Base-by-base conservation (phyloP, 2,113 vertebrate genomes). In the Cyprichromis sp. region DNA sequence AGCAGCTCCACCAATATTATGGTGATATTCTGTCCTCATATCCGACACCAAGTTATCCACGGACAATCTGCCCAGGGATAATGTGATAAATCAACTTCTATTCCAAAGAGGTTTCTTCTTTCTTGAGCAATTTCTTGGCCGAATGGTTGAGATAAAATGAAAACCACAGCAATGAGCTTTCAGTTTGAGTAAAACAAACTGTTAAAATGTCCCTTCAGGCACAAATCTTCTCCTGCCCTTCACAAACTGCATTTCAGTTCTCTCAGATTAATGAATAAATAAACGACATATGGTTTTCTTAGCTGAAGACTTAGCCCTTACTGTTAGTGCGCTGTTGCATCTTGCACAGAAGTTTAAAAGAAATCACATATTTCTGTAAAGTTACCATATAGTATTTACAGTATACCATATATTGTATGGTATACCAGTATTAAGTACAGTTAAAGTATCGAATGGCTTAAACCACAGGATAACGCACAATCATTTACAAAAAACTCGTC, bases 381-480 rank as follows among this genome's bases (percentile, higher is more conserved):
- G 59, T n/a, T n/a, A 36, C 6, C 2, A 63, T 63, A 63, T 5
- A 63, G 4, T 34, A 63, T 63, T 63, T 34, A 63, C 16, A 7
- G 42, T 2, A n/a, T n/a, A 1, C 4, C 6, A 7, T 63, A n/a
- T n/a, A n/a, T n/a, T n/a, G n/a, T n/a, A n/a, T n/a, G n/a, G n/a
- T n/a, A n/a, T n/a, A n/a, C n/a, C n/a, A n/a, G n/a, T n/a, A n/a
- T n/a, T n/a, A 76, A 76, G 16, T 19, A 29, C 14, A 76, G 42
- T 11, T 26, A 76, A 76, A 26, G 38, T 10, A 45, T 8, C 4
- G 0, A 76, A 76, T 29, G 14, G 14, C 42, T 76, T 17, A 31
- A 76, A 1, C 9, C 42, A 31, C n/a, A 45, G n/a, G n/a, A 45
- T 16, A 42, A 42, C 1, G 0, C n/a, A 42, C 14, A 17, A 10